phyloP scores from a whole-genome alignment of 2,113 vertebrate genomes.

The Ellobius talpinus region DNA sequence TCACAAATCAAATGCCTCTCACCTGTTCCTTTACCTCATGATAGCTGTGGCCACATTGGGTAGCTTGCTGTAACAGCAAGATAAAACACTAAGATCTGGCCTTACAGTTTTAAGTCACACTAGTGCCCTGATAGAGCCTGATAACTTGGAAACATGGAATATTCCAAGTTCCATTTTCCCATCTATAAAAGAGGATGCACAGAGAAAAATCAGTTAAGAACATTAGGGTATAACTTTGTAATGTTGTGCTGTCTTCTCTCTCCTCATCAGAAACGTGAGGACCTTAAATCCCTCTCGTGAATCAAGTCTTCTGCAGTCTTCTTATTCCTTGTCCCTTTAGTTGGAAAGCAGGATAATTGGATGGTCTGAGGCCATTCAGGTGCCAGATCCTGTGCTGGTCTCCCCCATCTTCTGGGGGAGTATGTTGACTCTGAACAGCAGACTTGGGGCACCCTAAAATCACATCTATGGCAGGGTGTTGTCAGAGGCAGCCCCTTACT shows the following conservation, averaged over 20 bases:
- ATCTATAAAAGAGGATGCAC: not conserved
- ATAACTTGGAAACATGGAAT: not conserved
- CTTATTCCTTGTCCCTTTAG: not conserved
- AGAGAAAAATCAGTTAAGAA: constrained; percentile 24
- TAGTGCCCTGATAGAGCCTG: not conserved
- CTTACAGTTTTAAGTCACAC: not conserved
- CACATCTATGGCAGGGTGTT: not conserved
- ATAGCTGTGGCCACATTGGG: not conserved
- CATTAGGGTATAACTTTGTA: not conserved
- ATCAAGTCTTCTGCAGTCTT: not conserved
- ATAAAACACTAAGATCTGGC: not conserved
- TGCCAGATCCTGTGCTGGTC: not conserved
- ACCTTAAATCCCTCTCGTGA: constrained; percentile 30
- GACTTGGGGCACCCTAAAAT: not conserved
- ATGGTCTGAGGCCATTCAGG: not conserved
- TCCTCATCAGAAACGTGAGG: constrained; percentile 25
- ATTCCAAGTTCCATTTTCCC: not conserved
- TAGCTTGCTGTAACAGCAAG: not conserved
- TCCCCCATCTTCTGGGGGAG: not conserved
- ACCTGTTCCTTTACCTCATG: not conserved
- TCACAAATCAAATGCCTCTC: not conserved
- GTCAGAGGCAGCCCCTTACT: not conserved
- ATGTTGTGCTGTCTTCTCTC: not conserved
- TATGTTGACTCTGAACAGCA: not conserved
- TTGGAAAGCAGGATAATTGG: not conserved